phyloP scores from a whole-genome alignment of 2,797 vertebrate species.

The Rhabdophis nuchalis region DNA sequence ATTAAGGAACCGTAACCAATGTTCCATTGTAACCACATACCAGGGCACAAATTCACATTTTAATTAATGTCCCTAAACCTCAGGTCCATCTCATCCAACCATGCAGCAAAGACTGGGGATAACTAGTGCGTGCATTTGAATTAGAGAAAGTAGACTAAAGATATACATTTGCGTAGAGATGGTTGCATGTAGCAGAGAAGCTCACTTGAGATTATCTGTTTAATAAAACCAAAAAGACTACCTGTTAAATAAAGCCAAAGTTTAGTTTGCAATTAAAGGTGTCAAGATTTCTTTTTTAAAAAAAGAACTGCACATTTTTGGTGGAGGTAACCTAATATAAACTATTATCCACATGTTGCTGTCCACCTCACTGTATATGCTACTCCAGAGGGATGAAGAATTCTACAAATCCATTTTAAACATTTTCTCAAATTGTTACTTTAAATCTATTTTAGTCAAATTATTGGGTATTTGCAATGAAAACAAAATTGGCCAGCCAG shows the following conservation, averaged over 20 bases:
- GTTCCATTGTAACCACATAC: not conserved
- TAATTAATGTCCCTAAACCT: not conserved
- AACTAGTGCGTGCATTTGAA: not conserved
- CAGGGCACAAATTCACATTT: not conserved
- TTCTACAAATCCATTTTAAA: not conserved
- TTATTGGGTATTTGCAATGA: not conserved
- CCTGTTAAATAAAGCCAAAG: not conserved
- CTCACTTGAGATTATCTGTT: not conserved
- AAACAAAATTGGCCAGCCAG: not conserved
- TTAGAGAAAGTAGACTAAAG: not conserved
- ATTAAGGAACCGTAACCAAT: not conserved
- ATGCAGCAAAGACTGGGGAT: not conserved
- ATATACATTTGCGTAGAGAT: too few relatives aligned
- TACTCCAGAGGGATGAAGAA: not conserved
- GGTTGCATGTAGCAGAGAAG: not conserved
- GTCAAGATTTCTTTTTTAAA: too few relatives aligned
- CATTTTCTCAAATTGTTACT: not conserved
- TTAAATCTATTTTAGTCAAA: not conserved
- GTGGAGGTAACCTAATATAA: not conserved
- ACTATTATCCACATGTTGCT: too few relatives aligned
- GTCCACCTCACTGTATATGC: not conserved
- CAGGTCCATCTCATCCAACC: not conserved
- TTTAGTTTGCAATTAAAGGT: not conserved
- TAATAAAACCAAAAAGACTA: too few relatives aligned
- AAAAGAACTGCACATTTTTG: not conserved